Percentiles rank a stretch among this genome's conserved stretches.
These are phyloP conservation scores for Lasioglossum oenotherae DNA, from an alignment of 2,888 invertebrate species.

Conservation along the genomic window DNA sequence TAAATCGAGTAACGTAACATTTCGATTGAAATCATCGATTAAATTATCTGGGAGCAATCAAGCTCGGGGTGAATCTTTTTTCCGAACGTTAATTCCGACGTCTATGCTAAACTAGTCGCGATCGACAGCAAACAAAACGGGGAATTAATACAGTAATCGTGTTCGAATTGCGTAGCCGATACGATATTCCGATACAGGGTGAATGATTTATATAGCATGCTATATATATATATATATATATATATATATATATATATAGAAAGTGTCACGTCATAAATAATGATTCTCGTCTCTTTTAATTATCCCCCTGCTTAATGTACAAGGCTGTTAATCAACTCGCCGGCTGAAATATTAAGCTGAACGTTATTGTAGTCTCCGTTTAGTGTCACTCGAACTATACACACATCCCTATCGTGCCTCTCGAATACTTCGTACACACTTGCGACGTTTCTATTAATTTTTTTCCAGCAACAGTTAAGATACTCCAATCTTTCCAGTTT, in stretches of 20 bases:
- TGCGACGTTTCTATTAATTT: neutral
- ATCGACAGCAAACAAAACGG: neutral
- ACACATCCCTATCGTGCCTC: neutral
- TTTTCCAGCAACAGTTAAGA: neutral
- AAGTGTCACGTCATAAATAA: slow-evolving; percentile 3
- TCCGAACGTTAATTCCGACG: neutral
- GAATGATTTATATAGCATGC: slow-evolving; percentile 34
- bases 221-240: too few species aligned
- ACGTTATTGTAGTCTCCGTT: neutral
- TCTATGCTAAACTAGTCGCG: neutral
- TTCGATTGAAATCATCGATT: neutral
- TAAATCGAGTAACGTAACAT: neutral
- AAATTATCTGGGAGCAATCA: neutral
- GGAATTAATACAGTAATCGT: neutral
- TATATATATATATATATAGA: neutral
- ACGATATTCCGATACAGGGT: neutral
- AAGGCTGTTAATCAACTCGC: slow-evolving; percentile 25
- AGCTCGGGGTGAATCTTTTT: neutral
- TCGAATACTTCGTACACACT: neutral
- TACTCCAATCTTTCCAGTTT: neutral
- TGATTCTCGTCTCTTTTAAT: slow-evolving; percentile 54
- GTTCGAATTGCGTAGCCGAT: neutral
- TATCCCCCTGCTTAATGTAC: slow-evolving; percentile 49
- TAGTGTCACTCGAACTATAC: neutral
- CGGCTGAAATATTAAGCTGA: slow-evolving; percentile 10